Evolutionary conservation across 2,113 vertebrate genomes (phyloP).

Genomic region (Irena cyanogastra): DNA sequence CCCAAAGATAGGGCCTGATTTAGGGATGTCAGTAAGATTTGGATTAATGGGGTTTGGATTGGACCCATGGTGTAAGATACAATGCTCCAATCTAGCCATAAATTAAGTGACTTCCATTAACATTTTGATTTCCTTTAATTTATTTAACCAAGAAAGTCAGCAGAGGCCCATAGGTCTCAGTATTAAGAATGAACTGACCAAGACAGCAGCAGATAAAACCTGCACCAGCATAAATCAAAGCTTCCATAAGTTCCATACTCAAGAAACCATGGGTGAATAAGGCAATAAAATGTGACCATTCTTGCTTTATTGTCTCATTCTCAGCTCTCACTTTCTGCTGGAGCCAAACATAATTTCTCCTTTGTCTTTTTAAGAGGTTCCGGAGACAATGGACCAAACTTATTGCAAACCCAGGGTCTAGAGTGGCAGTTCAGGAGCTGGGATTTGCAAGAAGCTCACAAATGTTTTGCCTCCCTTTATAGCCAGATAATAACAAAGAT

Average conservation of each 20-base stretch:
- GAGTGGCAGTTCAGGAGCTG: not conserved
- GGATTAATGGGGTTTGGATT: constrained; percentile 19
- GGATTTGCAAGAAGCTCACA: not conserved
- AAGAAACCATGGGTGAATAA: not conserved
- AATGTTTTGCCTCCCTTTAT: not conserved
- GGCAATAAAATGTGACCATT: constrained; percentile 5
- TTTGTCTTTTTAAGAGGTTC: not conserved
- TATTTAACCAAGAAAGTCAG: constrained; percentile 52
- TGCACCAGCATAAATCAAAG: constrained; percentile 40
- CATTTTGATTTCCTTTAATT: constrained; percentile 37
- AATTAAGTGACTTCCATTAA: constrained; percentile 42
- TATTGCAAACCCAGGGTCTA: not conserved
- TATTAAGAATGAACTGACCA: constrained; percentile 57
- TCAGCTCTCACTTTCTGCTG: not conserved
- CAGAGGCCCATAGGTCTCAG: not conserved
- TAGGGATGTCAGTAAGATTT: not conserved
- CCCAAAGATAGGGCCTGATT: not conserved
- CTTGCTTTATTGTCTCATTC: not conserved
- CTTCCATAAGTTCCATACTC: constrained; percentile 19
- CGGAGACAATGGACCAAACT: not conserved
- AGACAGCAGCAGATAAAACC: constrained; percentile 57
- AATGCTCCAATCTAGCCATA: not conserved
- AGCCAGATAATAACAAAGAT: not conserved
- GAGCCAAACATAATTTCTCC: not conserved
- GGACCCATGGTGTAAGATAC: not conserved